Conservation (phyloP, 2,113 vertebrate genomes). For the Fregetta grallaria region DNA sequence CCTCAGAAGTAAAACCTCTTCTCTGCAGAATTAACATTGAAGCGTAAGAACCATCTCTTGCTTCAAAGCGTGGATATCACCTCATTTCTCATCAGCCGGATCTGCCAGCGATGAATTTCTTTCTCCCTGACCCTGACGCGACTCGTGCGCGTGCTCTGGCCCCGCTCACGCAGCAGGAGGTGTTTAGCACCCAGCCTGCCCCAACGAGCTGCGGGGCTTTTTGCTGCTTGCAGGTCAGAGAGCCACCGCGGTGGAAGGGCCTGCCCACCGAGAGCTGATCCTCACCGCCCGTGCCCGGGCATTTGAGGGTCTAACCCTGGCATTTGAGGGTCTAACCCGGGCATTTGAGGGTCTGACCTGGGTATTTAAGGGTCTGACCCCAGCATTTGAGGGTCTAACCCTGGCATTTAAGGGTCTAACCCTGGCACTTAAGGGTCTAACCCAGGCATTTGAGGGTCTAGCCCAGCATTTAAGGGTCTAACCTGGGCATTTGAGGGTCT, state of each 20-base stretch:
- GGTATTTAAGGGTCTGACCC: no score
- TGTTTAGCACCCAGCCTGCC: background rate
- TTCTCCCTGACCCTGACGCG: accelerated
- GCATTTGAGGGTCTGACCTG: no score
- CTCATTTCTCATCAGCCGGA: background rate
- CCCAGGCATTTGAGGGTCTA: no score
- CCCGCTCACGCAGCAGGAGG: background rate
- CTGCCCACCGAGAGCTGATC: background rate
- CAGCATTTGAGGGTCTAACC: no score
- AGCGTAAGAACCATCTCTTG: accelerated
- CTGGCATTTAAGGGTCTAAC: no score
- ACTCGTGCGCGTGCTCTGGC: background rate
- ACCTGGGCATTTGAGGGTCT: no score
- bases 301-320: no score
- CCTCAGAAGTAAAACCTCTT: background rate
- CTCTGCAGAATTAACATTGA: accelerated
- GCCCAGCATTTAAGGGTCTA: no score
- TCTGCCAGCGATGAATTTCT: background rate
- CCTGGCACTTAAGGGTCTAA: no score
- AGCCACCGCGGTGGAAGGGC: no score
- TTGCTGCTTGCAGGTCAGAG: background rate
- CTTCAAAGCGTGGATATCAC: accelerated
- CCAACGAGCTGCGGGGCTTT: background rate
- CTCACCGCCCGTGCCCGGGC: background rate
- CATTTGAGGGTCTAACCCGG: no score